phyloP scores from a whole-genome alignment of 2,113 vertebrate genomes.

The Lagenorhynchus albirostris region DNA sequence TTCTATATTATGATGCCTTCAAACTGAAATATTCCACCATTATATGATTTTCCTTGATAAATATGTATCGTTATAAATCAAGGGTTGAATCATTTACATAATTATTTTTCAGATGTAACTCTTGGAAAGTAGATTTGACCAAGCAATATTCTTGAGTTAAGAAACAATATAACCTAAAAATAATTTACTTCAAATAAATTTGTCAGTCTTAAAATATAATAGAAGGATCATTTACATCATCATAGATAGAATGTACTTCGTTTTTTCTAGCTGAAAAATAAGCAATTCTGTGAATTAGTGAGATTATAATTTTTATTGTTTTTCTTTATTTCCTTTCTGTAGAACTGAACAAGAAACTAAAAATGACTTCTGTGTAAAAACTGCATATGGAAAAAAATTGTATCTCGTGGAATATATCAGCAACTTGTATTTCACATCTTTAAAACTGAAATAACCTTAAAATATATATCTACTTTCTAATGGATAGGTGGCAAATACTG shows the following conservation, averaged over 20 bases:
- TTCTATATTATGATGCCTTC: background rate
- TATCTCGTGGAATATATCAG: background rate
- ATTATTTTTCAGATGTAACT: background rate
- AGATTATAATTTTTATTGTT: background rate
- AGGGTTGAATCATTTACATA: background rate
- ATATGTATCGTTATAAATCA: background rate
- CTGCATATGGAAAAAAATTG: background rate
- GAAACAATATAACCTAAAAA: background rate
- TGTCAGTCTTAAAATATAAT: background rate
- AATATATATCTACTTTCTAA: background rate
- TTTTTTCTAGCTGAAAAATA: background rate
- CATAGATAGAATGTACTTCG: background rate
- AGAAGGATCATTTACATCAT: background rate
- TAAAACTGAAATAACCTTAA: constrained; percentile 5
- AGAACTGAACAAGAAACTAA: background rate
- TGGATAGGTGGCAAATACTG: background rate
- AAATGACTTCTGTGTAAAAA: background rate
- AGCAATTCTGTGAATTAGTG: background rate
- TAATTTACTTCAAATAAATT: background rate
- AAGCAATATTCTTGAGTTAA: background rate
- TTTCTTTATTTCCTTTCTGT: background rate
- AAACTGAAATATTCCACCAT: background rate
- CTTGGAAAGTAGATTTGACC: background rate
- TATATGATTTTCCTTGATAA: background rate
- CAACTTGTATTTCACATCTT: background rate